Evolutionary conservation across 2,113 vertebrate species (phyloP).

Genomic region (Tringa solitaria): DNA sequence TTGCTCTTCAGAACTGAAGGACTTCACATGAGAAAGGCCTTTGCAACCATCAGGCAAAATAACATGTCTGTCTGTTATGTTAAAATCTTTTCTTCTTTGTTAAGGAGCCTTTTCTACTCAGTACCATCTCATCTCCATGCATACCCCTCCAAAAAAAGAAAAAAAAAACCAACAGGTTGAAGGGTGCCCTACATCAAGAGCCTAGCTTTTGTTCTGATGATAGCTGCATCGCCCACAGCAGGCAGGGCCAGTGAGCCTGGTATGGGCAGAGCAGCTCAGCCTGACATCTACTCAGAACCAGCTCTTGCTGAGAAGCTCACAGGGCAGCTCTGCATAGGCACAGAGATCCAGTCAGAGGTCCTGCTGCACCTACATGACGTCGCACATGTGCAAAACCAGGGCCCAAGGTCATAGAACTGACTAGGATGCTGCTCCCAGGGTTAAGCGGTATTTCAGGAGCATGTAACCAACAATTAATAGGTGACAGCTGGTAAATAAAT

Average conservation of each 20-base stretch:
- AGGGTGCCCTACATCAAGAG: not conserved
- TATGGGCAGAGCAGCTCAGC: not conserved
- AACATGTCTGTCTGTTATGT: not conserved
- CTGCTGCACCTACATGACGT: rapidly evolving
- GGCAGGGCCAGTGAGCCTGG: not conserved
- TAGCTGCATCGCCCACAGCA: not conserved
- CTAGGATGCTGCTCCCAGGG: not conserved
- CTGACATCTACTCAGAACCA: not conserved
- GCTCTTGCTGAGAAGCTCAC: rapidly evolving
- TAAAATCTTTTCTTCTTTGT: not conserved
- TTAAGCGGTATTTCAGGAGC: not conserved
- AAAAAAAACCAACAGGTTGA: rapidly evolving
- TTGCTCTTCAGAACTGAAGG: not conserved
- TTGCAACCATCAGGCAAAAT: not conserved
- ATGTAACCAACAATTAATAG: rapidly evolving
- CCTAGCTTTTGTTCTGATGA: not conserved
- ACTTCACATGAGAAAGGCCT: not conserved
- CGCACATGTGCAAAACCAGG: not conserved
- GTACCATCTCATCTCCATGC: not conserved
- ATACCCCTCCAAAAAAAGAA: rapidly evolving
- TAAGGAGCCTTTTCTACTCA: not conserved
- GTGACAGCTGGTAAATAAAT: not conserved
- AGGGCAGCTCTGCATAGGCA: rapidly evolving
- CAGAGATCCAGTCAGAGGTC: not conserved
- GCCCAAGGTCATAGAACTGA: not conserved